A percentile compares a stretch with the other conserved stretches of the same genome.
phyloP scores from a whole-genome alignment of 2,888 invertebrate species.

The Drosophila kanekoi region DNA sequence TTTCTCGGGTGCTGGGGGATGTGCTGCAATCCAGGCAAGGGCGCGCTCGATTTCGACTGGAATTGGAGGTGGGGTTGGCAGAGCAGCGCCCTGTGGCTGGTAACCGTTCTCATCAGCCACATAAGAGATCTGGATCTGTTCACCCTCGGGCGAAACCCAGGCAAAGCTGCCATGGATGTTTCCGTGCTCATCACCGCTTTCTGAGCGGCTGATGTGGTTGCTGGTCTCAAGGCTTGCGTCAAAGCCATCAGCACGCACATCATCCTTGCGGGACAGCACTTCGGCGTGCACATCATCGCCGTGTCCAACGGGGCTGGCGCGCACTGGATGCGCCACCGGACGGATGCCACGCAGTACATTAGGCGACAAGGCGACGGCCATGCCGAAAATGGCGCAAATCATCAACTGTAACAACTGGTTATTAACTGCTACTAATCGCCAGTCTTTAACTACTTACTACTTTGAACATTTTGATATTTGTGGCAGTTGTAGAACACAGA shows the following conservation, averaged over 20 bases:
- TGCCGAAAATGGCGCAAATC: slow-evolving; percentile 61
- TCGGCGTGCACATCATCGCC: slow-evolving; percentile 61
- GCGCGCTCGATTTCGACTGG: slow-evolving; percentile 58
- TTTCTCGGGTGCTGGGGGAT: slow-evolving; percentile 49
- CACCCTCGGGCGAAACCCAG: slow-evolving; percentile 77
- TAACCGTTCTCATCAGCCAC: slow-evolving; percentile 80
- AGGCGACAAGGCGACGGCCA: slow-evolving; percentile 50
- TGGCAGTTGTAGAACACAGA: slow-evolving; percentile 42
- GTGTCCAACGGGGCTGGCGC: not conserved
- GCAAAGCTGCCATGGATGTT: slow-evolving; percentile 68
- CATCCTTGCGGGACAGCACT: slow-evolving; percentile 47
- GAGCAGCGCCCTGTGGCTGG: slow-evolving; percentile 60
- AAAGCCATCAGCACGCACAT: slow-evolving; percentile 78
- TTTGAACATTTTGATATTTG: slow-evolving; percentile 66
- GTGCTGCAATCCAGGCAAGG: slow-evolving; percentile 60
- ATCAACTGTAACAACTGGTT: slow-evolving; percentile 44
- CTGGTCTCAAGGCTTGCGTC: slow-evolving; percentile 51
- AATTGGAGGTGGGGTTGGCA: slow-evolving; percentile 71
- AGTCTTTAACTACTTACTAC: slow-evolving; percentile 51
- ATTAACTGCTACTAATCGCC: slow-evolving; percentile 11
- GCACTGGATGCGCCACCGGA: not conserved
- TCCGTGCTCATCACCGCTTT: slow-evolving; percentile 71
- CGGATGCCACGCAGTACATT: not conserved
- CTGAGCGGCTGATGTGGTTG: slow-evolving; percentile 58
- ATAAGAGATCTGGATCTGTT: slow-evolving; percentile 66